A percentile compares a stretch with the other conserved stretches of the same genome.
Evolutionary conservation across 2,113 vertebrate genomes (phyloP).

Genomic region (Plestiodon gilberti): DNA sequence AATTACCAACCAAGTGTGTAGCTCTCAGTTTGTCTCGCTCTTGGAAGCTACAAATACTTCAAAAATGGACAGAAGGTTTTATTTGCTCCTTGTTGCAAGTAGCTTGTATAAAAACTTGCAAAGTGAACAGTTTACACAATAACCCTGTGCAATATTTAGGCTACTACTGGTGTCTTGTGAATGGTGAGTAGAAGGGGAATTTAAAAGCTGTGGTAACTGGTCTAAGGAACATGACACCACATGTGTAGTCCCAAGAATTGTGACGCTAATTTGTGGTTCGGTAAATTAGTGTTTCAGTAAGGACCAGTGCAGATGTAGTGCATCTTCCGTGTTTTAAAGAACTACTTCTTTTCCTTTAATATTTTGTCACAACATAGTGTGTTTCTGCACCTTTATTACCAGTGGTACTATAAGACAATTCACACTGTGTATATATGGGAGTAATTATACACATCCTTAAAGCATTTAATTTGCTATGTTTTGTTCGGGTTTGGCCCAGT

Average conservation of each 20-base stretch:
- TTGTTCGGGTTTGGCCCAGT: neutral
- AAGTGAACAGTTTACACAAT: constrained; percentile 29
- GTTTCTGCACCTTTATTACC: neutral
- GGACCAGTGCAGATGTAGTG: neutral
- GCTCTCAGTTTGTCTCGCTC: constrained; percentile 45
- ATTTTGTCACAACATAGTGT: neutral
- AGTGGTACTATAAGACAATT: constrained; percentile 1
- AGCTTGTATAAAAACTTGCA: constrained; percentile 54
- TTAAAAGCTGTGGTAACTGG: constrained; percentile 70
- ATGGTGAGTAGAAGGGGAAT: constrained; percentile 63
- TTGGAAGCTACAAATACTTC: constrained; percentile 33
- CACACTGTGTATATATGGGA: neutral
- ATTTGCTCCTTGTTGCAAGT: constrained; percentile 49
- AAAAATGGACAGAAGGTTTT: constrained; percentile 40
- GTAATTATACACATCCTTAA: neutral
- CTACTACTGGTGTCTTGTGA: constrained; percentile 60
- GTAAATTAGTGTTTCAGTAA: neutral
- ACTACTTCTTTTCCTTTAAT: neutral
- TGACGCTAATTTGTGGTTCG: constrained; percentile 48
- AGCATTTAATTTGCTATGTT: neutral
- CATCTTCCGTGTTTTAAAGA: neutral
- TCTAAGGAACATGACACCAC: constrained; percentile 67
- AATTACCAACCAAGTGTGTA: constrained; percentile 60
- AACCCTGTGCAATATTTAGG: constrained; percentile 62
- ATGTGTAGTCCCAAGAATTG: constrained; percentile 23